Evolutionary conservation across 2,113 vertebrate genomes (phyloP).

Genomic region (Vombatus ursinus): DNA sequence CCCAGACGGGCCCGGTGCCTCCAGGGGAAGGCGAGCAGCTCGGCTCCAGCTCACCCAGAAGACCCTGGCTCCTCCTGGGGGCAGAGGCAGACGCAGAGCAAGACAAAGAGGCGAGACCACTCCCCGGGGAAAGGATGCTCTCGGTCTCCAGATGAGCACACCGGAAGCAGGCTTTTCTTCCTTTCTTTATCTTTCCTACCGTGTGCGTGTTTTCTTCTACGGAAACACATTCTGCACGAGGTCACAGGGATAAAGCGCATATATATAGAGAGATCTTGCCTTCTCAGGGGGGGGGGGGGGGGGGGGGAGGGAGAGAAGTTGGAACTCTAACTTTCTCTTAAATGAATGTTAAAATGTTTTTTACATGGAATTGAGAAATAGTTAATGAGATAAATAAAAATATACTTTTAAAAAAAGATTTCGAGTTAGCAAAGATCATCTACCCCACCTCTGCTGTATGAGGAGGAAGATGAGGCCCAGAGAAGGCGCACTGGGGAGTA

Average conservation of each 20-base stretch:
- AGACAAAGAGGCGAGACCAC: too few relatives aligned
- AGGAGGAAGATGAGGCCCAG: background rate
- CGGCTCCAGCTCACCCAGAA: too few relatives aligned
- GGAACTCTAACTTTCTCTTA: background rate
- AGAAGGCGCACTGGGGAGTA: background rate
- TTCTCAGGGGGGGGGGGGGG: background rate
- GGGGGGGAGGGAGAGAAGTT: background rate
- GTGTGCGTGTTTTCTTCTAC: background rate
- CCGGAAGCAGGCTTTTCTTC: too few relatives aligned
- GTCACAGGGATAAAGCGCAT: background rate
- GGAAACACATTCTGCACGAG: too few relatives aligned
- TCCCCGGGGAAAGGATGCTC: too few relatives aligned
- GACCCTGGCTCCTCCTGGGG: too few relatives aligned
- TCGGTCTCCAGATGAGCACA: too few relatives aligned
- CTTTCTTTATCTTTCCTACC: background rate
- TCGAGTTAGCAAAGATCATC: background rate
- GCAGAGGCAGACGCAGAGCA: too few relatives aligned
- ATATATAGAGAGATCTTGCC: too few relatives aligned
- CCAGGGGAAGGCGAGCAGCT: too few relatives aligned
- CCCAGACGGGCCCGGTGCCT: too few relatives aligned
- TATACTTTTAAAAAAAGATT: background rate
- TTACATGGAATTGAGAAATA: background rate
- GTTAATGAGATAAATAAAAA: background rate
- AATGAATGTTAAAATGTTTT: background rate
- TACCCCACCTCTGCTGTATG: background rate